phyloP scores from a whole-genome alignment of 2,797 vertebrate genomes.

The Pseudotriccus pelzelni region DNA sequence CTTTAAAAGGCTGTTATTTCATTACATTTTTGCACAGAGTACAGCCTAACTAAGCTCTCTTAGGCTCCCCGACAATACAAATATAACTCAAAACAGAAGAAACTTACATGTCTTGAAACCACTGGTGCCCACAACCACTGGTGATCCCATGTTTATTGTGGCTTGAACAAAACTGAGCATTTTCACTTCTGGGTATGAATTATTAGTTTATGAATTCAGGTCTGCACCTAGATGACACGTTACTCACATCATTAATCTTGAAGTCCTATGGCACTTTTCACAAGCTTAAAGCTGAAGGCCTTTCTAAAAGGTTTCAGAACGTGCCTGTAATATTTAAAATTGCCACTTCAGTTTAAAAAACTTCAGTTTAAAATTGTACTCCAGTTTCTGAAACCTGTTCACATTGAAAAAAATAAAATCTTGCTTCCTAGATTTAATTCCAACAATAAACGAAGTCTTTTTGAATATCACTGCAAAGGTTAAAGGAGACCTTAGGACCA shows the following conservation, averaged over 20 bases:
- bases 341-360: neutral
- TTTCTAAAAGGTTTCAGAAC: neutral
- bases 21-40: neutral
- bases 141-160: neutral
- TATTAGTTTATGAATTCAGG: neutral
- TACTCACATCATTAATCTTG: neutral
- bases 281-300: neutral
- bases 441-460: neutral
- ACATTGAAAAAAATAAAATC: neutral
- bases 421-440: conserved; percentile 39
- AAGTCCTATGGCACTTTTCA: neutral
- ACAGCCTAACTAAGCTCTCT: accelerated
- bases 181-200: neutral
- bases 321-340: conserved; percentile 19
- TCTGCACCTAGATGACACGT: neutral
- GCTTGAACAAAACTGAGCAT: neutral
- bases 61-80: neutral
- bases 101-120: neutral
- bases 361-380: neutral
- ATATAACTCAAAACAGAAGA: neutral
- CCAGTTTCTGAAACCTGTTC: conserved; percentile 3
- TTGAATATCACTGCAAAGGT: neutral
- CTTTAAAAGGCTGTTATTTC: neutral
- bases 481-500: neutral
- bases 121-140: neutral